phyloP scores from a whole-genome alignment of 2,888 invertebrate genomes.

The Sturmia bella region DNA sequence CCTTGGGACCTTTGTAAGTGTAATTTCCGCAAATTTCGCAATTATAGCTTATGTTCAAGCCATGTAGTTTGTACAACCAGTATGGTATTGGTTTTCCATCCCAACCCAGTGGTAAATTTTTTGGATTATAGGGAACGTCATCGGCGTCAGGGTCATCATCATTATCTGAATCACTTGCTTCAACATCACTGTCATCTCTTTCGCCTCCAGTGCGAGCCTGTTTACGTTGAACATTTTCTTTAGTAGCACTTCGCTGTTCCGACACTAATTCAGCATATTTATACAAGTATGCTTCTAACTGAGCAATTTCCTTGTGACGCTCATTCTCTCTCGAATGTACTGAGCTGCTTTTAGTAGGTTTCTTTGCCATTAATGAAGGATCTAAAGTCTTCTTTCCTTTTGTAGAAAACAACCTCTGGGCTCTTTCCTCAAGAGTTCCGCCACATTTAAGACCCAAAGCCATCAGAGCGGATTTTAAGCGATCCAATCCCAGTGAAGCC shows the following conservation, averaged over 20 bases:
- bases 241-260: slow-evolving; percentile 93
- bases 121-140: slow-evolving; percentile 99
- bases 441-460: slow-evolving; percentile 99
- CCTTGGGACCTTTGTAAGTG: slow-evolving; percentile 99
- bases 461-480: slow-evolving; percentile 98
- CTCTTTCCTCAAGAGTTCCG: slow-evolving; percentile 98
- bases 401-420: slow-evolving; percentile 96
- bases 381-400: slow-evolving; percentile 97
- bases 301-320: slow-evolving; percentile 93
- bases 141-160: slow-evolving; percentile 93
- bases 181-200: slow-evolving; percentile 94
- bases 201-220: slow-evolving; percentile 98
- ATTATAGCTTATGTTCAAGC: slow-evolving; percentile 98
- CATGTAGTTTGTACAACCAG: slow-evolving; percentile 99
- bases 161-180: slow-evolving; percentile 89
- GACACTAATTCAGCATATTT: slow-evolving; percentile 92
- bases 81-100: slow-evolving; percentile 98
- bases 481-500: slow-evolving; percentile 97
- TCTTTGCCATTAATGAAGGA: slow-evolving; percentile 94
- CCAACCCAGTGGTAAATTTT: slow-evolving; percentile 99
- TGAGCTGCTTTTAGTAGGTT: slow-evolving; percentile 83
- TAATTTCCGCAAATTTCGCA: slow-evolving; percentile 99
- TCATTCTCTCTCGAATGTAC: slow-evolving; percentile 85
- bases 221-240: slow-evolving; percentile 99
- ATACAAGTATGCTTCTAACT: slow-evolving; percentile 94